phyloP scores from a whole-genome alignment of 1,140 invertebrate species.

The Oscheius sp. region DNA sequence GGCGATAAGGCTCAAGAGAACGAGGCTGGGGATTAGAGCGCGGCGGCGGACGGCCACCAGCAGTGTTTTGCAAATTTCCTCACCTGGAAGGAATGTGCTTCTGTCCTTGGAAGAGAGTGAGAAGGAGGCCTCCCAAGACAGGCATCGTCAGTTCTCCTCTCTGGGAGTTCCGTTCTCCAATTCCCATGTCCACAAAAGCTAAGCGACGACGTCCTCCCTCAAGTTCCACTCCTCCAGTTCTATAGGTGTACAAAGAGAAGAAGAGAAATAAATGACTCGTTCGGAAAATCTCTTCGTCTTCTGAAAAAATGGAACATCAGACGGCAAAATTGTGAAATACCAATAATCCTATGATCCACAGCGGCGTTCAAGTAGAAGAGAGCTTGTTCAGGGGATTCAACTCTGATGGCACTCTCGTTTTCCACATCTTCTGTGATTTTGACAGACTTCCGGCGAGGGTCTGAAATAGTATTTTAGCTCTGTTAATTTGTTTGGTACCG shows the following conservation, averaged over 20 bases:
- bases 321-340: conserved; percentile 3
- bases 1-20: conserved; percentile 10
- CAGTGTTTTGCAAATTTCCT: background rate
- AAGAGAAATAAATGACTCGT: conserved; percentile 39
- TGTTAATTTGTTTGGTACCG: background rate
- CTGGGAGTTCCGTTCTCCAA: conserved; percentile 46
- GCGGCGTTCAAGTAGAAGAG: conserved; percentile 44
- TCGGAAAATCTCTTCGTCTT: conserved; percentile 42
- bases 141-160: conserved; percentile 44
- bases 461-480: conserved; percentile 22
- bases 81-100: conserved; percentile 47
- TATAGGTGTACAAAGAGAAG: conserved; percentile 37
- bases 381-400: conserved; percentile 43
- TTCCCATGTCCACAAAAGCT: conserved; percentile 40
- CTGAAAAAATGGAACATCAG: conserved; percentile 26
- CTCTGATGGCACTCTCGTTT: conserved; percentile 40
- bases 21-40: background rate
- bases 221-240: conserved; percentile 25
- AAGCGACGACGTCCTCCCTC: conserved; percentile 23
- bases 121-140: conserved; percentile 37
- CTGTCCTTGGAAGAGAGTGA: conserved; percentile 45
- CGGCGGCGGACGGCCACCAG: background rate
- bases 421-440: conserved; percentile 43
- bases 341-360: conserved; percentile 40
- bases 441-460: conserved; percentile 32